Conservation (phyloP, 2,797 vertebrate species). For the Arnoldichthys spilopterus region DNA sequence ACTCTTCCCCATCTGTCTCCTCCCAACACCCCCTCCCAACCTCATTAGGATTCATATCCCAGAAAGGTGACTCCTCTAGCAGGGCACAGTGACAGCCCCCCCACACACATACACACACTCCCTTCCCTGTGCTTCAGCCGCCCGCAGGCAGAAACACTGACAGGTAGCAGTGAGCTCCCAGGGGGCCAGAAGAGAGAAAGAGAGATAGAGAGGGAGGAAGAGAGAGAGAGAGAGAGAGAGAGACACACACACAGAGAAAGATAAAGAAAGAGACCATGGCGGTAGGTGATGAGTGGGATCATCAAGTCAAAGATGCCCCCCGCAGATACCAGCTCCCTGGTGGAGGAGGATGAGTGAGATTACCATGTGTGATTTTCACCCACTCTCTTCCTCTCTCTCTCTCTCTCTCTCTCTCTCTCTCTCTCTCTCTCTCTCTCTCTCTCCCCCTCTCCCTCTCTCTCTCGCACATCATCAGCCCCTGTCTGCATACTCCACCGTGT, state of each 20-base stretch:
- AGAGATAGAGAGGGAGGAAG: constrained; percentile 31
- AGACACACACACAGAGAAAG: constrained; percentile 27
- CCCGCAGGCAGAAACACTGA: constrained; percentile 78
- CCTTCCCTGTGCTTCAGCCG: constrained; percentile 65
- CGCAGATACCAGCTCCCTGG: constrained; percentile 73
- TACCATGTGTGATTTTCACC: constrained; percentile 62
- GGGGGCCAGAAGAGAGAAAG: constrained; percentile 25
- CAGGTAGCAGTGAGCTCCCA: constrained; percentile 76
- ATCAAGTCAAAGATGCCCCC: constrained; percentile 81
- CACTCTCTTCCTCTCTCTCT: constrained; percentile 44
- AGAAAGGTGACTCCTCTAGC: constrained; percentile 83
- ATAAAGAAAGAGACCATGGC: constrained; percentile 43
- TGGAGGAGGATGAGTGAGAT: constrained; percentile 68
- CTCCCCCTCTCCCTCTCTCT: constrained; percentile 1
- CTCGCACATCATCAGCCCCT: constrained; percentile 32
- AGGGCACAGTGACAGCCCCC: constrained; percentile 77
- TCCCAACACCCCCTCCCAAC: constrained; percentile 53
- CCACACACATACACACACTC: constrained; percentile 25
- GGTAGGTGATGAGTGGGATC: constrained; percentile 71
- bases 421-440: constrained; percentile 30
- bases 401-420: constrained; percentile 25
- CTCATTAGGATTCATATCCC: constrained; percentile 85
- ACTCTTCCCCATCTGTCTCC: constrained; percentile 77
- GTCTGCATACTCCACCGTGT: not conserved
- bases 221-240: constrained; percentile 11